phyloP scores from a whole-genome alignment of 2,113 vertebrate species.

The Tympanuchus pallidicinctus region DNA sequence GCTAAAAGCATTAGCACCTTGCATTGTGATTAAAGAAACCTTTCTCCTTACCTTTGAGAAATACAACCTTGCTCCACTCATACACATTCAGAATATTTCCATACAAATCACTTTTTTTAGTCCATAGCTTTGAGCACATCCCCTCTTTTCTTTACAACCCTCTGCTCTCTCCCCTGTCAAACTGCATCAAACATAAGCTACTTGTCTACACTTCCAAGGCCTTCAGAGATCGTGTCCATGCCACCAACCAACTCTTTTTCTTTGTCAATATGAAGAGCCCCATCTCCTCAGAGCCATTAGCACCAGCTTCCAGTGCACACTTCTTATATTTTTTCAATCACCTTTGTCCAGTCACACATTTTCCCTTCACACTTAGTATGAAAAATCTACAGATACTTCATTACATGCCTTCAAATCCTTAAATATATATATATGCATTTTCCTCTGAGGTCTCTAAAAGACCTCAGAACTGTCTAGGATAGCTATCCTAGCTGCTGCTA shows the following conservation, averaged over 20 bases:
- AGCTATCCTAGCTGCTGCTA: neutral
- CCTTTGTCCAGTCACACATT: slow-evolving; percentile 17
- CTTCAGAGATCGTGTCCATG: slow-evolving; percentile 26
- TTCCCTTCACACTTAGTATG: slow-evolving; percentile 32
- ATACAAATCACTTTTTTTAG: neutral
- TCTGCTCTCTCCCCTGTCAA: neutral
- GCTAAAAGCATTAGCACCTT: neutral
- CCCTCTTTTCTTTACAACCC: neutral
- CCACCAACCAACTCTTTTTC: slow-evolving; percentile 23
- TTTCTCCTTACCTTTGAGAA: neutral
- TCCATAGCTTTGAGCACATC: neutral
- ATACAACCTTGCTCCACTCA: neutral
- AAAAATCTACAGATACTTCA: slow-evolving; percentile 22
- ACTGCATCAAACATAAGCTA: slow-evolving; percentile 1
- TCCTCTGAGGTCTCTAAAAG: neutral
- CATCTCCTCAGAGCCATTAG: slow-evolving; percentile 47
- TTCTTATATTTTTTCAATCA: slow-evolving; percentile 41
- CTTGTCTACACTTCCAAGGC: slow-evolving; percentile 36
- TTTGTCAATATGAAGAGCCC: slow-evolving; percentile 39
- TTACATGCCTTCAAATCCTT: slow-evolving; percentile 23
- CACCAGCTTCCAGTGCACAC: slow-evolving; percentile 25
- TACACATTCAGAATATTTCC: neutral
- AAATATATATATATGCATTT: neutral
- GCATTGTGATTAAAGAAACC: neutral
- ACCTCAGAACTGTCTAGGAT: neutral